Percentiles rank a stretch among this genome's conserved stretches.
These are phyloP conservation scores for Phortica okadai DNA, from an alignment of 2,888 invertebrate genomes.

Conservation along the genomic window DNA sequence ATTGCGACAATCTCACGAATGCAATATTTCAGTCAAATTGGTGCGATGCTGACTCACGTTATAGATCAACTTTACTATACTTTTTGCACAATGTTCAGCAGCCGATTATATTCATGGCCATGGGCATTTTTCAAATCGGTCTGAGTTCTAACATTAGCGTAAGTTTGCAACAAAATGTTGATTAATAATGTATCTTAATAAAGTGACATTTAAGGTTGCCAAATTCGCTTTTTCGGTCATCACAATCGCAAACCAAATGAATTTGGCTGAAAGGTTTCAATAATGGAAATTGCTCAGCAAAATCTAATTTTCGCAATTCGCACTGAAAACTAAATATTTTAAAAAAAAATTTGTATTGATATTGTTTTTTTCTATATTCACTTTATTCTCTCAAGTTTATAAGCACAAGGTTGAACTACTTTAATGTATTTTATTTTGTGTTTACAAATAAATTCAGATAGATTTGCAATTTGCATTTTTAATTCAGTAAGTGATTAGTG, in stretches of 20 bases:
- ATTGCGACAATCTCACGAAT: conserved; percentile 55
- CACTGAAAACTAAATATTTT: neutral
- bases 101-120: conserved; percentile 55
- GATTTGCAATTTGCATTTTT: no score
- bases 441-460: no score
- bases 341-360: no score
- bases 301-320: neutral
- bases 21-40: conserved; percentile 66
- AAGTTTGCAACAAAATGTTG: conserved; percentile 38
- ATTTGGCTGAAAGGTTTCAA: conserved; percentile 59
- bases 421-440: no score
- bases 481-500: no score
- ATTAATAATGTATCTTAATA: neutral
- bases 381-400: no score
- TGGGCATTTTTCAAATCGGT: conserved; percentile 59
- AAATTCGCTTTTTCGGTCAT: conserved; percentile 64
- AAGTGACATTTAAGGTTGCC: conserved; percentile 51
- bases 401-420: no score
- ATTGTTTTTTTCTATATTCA: no score
- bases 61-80: conserved; percentile 54
- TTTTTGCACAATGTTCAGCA: conserved; percentile 64
- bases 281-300: neutral
- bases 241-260: conserved; percentile 58
- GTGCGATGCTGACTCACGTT: conserved; percentile 54
- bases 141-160: conserved; percentile 62